Conservation (phyloP, 1,140 invertebrate genomes). For the Cyclina sinensis region DNA sequence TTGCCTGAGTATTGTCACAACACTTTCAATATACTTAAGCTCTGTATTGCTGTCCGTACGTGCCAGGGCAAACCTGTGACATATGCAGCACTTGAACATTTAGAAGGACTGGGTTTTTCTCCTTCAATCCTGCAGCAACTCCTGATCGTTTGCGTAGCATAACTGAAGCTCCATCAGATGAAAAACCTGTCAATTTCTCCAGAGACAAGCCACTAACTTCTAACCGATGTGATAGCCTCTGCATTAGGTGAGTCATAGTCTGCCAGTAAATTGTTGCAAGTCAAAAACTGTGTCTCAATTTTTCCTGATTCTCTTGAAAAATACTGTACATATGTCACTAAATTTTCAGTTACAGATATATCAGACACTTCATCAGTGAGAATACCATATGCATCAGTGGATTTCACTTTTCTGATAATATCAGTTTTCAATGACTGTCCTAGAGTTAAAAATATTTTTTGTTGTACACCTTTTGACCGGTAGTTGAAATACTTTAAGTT, state of each 20-base stretch:
- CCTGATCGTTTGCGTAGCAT: constrained; percentile 35
- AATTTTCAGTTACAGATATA: constrained; percentile 51
- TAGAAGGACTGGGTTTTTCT: constrained; percentile 19
- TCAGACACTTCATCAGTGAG: constrained; percentile 58
- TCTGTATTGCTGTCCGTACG: background rate
- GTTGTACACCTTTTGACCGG: constrained; percentile 18
- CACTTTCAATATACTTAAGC: background rate
- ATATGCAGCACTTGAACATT: constrained; percentile 50
- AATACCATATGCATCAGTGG: constrained; percentile 1
- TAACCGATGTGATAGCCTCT: background rate
- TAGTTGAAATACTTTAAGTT: constrained; percentile 53
- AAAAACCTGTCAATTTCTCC: constrained; percentile 12
- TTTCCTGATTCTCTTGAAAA: background rate
- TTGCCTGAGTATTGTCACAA: background rate
- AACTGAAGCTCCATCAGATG: constrained; percentile 51
- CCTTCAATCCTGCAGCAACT: constrained; percentile 26
- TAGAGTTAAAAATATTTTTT: constrained; percentile 51
- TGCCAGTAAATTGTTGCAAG: constrained; percentile 31
- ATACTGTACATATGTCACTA: constrained; percentile 62
- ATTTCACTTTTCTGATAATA: constrained; percentile 9
- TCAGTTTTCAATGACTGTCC: constrained; percentile 21
- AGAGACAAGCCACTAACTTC: background rate
- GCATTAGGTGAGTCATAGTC: constrained; percentile 35
- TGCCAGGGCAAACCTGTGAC: constrained; percentile 31
- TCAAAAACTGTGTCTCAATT: constrained; percentile 52